Percentiles rank a stretch among this genome's conserved stretches.
Conservation (phyloP, 1,140 invertebrate species). For the Notospermus geniculatus region DNA sequence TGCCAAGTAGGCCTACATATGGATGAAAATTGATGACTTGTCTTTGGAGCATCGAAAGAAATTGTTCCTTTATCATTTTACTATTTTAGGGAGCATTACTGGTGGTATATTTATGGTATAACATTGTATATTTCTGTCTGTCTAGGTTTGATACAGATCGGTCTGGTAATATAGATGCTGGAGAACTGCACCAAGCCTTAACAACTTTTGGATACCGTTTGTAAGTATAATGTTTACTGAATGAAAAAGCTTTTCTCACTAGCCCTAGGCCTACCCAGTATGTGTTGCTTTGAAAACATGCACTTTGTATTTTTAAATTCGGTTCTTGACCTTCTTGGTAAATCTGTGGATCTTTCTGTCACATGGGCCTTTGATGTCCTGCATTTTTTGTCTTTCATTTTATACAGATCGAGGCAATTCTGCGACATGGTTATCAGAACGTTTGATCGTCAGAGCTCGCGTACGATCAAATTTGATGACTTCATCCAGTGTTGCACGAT, state of each 20-base stretch:
- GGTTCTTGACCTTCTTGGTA: no score
- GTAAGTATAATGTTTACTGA: no score
- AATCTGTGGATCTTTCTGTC: no score
- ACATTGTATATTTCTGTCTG: constrained; percentile 23
- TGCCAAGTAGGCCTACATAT: no score
- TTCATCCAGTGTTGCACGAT: constrained; percentile 58
- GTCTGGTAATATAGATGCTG: constrained; percentile 55
- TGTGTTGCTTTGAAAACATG: no score
- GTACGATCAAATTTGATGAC: constrained; percentile 55
- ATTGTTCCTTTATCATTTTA: no score
- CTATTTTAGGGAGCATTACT: background rate
- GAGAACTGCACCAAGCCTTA: constrained; percentile 52
- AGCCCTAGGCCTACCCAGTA: no score
- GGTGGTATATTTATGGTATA: constrained; percentile 2
- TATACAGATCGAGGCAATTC: constrained; percentile 55
- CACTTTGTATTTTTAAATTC: no score
- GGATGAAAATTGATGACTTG: background rate
- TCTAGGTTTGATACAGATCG: constrained; percentile 55
- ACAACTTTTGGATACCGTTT: constrained; percentile 54
- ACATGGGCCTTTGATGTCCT: no score
- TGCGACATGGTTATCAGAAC: constrained; percentile 42
- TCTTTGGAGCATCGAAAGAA: no score
- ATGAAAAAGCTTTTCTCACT: no score
- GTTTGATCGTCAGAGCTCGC: constrained; percentile 45
- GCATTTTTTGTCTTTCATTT: no score